phyloP scores from a whole-genome alignment of 2,113 vertebrate genomes.

The Dermatemys mawii region DNA sequence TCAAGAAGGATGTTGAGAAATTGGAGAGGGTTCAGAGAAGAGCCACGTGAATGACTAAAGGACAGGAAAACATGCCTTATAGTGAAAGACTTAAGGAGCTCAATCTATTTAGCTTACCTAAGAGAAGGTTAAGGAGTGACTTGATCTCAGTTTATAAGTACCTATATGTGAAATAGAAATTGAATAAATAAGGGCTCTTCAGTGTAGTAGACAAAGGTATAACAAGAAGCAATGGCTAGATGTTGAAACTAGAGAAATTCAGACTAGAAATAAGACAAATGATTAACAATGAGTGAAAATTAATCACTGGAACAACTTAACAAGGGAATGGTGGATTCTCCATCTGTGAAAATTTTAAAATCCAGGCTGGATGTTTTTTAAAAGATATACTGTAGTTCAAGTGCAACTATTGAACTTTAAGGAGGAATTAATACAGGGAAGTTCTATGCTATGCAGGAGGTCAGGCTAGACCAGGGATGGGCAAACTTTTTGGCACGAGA shows the following conservation, averaged over 20 bases:
- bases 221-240: neutral
- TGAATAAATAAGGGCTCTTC: neutral
- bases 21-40: neutral
- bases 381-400: neutral
- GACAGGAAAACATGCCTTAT: neutral
- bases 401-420: neutral
- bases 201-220: neutral
- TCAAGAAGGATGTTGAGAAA: neutral
- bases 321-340: neutral
- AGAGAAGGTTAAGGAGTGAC: neutral
- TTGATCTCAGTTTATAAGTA: neutral
- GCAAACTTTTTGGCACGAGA: no score
- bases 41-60: neutral
- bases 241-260: neutral
- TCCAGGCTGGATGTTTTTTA: neutral
- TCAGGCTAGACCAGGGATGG: no score
- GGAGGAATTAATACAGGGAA: neutral
- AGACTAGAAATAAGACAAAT: neutral
- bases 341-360: neutral
- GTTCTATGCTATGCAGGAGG: neutral
- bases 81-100: neutral
- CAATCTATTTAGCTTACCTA: neutral
- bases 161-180: neutral
- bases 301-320: neutral
- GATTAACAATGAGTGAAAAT: neutral